These are phyloP conservation scores for Collichthys lucidus DNA, from an alignment of 2,113 vertebrate species.

Conservation along the genomic window DNA sequence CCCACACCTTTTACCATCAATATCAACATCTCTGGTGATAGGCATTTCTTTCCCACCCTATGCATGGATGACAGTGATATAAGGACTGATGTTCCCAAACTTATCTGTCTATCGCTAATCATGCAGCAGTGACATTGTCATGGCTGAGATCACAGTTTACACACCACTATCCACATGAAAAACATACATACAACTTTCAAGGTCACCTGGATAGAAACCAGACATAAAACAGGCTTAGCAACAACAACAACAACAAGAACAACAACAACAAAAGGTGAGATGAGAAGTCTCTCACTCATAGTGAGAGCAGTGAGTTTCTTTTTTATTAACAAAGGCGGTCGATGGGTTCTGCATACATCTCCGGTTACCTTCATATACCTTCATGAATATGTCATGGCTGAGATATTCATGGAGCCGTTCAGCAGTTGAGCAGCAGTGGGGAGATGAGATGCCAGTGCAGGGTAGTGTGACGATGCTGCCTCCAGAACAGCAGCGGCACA, in stretches of 20 bases:
- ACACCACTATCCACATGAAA: not conserved
- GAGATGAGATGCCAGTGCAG: slow-evolving; percentile 49
- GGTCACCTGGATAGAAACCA: not conserved
- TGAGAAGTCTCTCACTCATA: slow-evolving; percentile 24
- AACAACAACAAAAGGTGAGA: not conserved
- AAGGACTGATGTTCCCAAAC: not conserved
- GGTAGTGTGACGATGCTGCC: slow-evolving; percentile 35
- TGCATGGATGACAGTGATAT: not conserved
- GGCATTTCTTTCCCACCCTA: not conserved
- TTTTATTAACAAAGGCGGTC: slow-evolving; percentile 53
- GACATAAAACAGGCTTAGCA: slow-evolving; percentile 8
- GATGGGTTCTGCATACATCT: slow-evolving; percentile 36
- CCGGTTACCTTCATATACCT: slow-evolving; percentile 38
- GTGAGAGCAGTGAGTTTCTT: not conserved
- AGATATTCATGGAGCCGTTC: slow-evolving; percentile 65
- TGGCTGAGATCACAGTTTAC: not conserved
- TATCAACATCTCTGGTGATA: not conserved
- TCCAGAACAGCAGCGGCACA: slow-evolving; percentile 9
- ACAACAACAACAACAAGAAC: slow-evolving; percentile 6
- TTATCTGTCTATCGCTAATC: not conserved
- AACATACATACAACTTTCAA: not conserved
- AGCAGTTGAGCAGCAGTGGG: slow-evolving; percentile 49
- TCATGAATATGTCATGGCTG: slow-evolving; percentile 53
- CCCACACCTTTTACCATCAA: not conserved
- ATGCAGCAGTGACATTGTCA: not conserved